Base-by-base conservation (phyloP, 2,888 invertebrate genomes). In the Adela reaumurella region DNA sequence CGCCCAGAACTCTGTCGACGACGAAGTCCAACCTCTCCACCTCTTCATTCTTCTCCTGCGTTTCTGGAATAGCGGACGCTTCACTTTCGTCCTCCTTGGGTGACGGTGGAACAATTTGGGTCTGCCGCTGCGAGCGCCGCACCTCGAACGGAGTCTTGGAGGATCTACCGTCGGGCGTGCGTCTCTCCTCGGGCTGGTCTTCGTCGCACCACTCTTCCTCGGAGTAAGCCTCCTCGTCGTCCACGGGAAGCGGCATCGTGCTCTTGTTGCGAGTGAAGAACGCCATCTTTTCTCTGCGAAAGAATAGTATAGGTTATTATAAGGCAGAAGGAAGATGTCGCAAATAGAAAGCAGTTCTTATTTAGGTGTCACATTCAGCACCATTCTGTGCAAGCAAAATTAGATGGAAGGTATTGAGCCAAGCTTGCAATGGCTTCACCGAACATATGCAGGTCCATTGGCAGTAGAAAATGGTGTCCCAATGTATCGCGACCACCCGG, bases 231-330 rank as follows among this genome's bases (percentile, higher is more conserved):
- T 74, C 71, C 53, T 86, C 86, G 46, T 90, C 89, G 17, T 83
- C 81, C 1, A 90, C 89, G 54, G 91, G 68, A 53, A 89, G 83
- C 50, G 92, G 92, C 60, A 92, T 87, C 52, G 84, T 87, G 28
- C 87, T 70, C 59, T 89, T 90, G 54, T 87, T 85, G 59, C 90
- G 86, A 1, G 94, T 95, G 71, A 97, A 96, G 79, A 96, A 97
- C 43, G 94, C 94, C 89, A 97, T 95, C 76, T 96, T 96, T 76
- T 96, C 95, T 79, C 96, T 96, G 79, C 24, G 81, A 81, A 64
- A 24, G 8, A 24, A 24, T 24, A 8, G n/a, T n/a, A n/a, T n/a
- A 24, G 24, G 24, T 6, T 24, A 6, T 24, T 24, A 24, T 24
- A 6, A 24, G 8, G 4, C 8, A 6, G 24, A 6, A 6, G 24